phyloP scores from a whole-genome alignment of 2,888 invertebrate genomes.

The Copidosoma aretas region DNA sequence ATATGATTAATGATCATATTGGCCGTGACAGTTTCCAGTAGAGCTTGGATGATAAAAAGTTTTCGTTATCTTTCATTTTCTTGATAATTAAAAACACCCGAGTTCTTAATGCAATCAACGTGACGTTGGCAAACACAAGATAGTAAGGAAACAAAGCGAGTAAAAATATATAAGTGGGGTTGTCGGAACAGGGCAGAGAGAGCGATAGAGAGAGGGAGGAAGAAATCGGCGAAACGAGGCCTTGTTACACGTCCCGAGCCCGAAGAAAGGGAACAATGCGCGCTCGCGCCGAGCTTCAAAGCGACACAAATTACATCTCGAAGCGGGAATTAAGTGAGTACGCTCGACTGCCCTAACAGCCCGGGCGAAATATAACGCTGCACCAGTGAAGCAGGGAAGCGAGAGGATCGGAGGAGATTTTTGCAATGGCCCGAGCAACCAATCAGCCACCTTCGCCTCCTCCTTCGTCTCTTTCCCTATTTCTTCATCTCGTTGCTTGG shows the following conservation, averaged over 20 bases:
- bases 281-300: conserved; percentile 44
- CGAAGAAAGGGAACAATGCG: conserved; percentile 40
- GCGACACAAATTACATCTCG: conserved; percentile 56
- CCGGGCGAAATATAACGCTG: conserved; percentile 34
- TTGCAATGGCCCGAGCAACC: conserved; percentile 23
- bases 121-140: conserved; percentile 41
- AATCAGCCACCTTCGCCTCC: too few relatives aligned
- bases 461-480: too few relatives aligned
- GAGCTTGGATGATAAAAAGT: conserved; percentile 1
- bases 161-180: background rate
- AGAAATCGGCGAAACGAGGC: conserved; percentile 40
- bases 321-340: conserved; percentile 50
- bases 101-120: conserved; percentile 26
- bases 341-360: conserved; percentile 41
- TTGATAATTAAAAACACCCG: conserved; percentile 32
- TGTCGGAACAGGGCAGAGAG: conserved; percentile 6
- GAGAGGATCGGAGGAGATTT: conserved; percentile 41
- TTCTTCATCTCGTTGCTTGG: conserved; percentile 13
- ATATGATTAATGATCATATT: too few relatives aligned
- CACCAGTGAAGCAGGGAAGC: too few relatives aligned
- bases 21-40: too few relatives aligned
- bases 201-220: conserved; percentile 25
- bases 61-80: conserved; percentile 11
- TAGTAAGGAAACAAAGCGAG: background rate
- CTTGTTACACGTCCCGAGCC: conserved; percentile 42